phyloP scores from a whole-genome alignment of 2,113 vertebrate genomes.

The Clarias magur region DNA sequence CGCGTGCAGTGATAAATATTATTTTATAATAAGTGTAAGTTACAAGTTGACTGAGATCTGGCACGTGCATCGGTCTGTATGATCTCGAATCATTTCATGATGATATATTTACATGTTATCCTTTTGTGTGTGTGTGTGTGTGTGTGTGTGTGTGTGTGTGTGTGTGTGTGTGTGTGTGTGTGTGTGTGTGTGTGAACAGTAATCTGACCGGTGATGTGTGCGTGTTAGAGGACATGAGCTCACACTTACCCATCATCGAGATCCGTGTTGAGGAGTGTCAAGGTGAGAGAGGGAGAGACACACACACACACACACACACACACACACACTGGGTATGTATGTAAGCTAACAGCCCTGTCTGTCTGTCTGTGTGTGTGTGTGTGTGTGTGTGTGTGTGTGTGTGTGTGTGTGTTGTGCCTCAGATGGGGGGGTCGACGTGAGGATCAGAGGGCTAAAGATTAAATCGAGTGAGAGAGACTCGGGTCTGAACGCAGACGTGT shows the following conservation, averaged over 20 bases:
- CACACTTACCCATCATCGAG: slow-evolving; percentile 89
- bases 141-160: slow-evolving; percentile 4
- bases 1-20: no score
- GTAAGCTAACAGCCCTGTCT: background rate
- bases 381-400: background rate
- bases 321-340: no score
- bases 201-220: slow-evolving; percentile 95
- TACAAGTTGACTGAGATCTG: no score
- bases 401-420: slow-evolving; percentile 7
- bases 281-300: slow-evolving; percentile 72
- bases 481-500: slow-evolving; percentile 91
- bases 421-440: slow-evolving; percentile 96
- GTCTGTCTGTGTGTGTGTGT: no score
- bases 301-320: no score
- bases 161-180: background rate
- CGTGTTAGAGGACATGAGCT: slow-evolving; percentile 92
- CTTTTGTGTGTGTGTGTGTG: background rate
- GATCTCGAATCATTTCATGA: no score
- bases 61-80: no score
- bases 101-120: no score
- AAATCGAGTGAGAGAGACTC: slow-evolving; percentile 91
- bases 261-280: slow-evolving; percentile 92
- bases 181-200: slow-evolving; percentile 63
- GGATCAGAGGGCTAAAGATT: slow-evolving; percentile 93
- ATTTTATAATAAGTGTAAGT: no score